Conservation (phyloP, 2,113 vertebrate species). For the Mesoclemmys tuberculata region DNA sequence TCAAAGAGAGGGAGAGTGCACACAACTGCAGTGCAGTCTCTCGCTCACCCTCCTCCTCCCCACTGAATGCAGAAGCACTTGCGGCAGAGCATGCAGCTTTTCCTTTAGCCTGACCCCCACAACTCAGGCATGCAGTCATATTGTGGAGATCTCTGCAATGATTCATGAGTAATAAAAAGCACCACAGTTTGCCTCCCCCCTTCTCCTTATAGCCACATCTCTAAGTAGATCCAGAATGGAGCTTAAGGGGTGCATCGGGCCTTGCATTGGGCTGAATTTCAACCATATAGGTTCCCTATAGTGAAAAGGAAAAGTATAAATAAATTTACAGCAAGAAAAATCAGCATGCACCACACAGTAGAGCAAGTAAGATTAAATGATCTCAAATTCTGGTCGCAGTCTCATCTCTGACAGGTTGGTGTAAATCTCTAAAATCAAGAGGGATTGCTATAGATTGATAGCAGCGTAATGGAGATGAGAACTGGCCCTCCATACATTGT, state of each 20-base stretch:
- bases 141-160: not conserved
- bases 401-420: not conserved
- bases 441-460: not conserved
- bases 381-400: not conserved
- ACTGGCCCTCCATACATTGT: not conserved
- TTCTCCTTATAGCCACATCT: not conserved
- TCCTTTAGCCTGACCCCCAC: not conserved
- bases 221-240: not conserved
- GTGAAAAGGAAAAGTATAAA: not conserved
- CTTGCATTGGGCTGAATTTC: not conserved
- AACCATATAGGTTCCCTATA: not conserved
- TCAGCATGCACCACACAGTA: slow-evolving; percentile 43
- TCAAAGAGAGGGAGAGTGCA: not conserved
- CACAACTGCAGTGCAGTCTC: not conserved
- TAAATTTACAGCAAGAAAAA: not conserved
- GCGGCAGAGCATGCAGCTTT: not conserved
- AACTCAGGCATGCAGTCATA: not conserved
- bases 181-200: not conserved
- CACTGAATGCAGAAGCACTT: not conserved
- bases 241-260: not conserved
- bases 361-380: not conserved
- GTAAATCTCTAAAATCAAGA: not conserved
- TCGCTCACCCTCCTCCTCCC: not conserved
- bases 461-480: not conserved
- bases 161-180: not conserved